Percentiles rank a stretch among this genome's conserved stretches.
Conservation (phyloP, 53 echinoderm and acorn worm species). For the Patiria pectinifera region DNA sequence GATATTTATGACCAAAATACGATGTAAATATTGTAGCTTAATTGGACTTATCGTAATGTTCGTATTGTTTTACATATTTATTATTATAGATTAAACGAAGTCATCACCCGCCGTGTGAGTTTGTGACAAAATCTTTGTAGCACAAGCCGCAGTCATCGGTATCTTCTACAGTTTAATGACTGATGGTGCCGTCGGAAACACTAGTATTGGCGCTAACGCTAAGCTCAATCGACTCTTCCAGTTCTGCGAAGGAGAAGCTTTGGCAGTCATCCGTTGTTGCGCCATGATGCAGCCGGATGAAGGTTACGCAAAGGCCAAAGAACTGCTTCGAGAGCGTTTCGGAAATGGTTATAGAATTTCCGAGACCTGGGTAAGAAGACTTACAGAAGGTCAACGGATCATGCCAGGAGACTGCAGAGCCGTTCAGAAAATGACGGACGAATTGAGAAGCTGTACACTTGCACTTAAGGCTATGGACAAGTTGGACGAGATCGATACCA, state of each 20-base stretch:
- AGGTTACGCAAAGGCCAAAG: background rate
- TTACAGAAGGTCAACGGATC: constrained; percentile 1
- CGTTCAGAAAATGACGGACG: background rate
- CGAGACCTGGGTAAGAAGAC: background rate
- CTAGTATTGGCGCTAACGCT: background rate
- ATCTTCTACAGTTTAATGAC: too few species aligned
- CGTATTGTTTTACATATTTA: too few species aligned
- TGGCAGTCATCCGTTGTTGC: background rate
- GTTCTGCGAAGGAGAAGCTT: background rate
- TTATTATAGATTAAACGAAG: too few species aligned
- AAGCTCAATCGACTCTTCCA: constrained; percentile 3
- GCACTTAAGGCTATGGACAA: background rate
- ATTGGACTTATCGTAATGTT: too few species aligned
- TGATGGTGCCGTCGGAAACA: constrained; percentile 2
- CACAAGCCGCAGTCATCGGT: too few species aligned
- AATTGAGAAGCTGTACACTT: background rate
- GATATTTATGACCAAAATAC: too few species aligned
- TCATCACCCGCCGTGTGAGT: too few species aligned
- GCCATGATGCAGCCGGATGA: background rate
- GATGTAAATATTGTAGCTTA: too few species aligned
- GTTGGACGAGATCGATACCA: background rate
- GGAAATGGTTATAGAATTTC: constrained; percentile 6
- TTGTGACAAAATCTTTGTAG: too few species aligned
- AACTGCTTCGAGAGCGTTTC: background rate
- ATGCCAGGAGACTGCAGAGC: background rate